These are phyloP conservation scores for Theocolax elegans DNA, from an alignment of 1,140 invertebrate species.

Conservation along the genomic window DNA sequence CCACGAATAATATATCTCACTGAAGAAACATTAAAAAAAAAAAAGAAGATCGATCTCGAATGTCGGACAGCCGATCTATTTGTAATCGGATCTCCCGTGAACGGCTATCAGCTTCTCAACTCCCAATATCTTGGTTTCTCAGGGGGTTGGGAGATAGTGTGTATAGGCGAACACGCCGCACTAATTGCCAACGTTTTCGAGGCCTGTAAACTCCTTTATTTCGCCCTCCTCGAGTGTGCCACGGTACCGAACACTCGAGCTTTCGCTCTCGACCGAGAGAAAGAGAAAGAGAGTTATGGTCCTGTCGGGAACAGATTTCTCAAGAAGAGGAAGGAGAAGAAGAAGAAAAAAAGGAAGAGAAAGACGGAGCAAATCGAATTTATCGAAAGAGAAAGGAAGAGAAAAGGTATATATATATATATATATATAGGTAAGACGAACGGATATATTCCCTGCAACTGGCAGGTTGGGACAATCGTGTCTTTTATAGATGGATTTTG, in stretches of 20 bases:
- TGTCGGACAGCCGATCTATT: too few relatives aligned
- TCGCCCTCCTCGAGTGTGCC: conserved; percentile 16
- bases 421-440: conserved; percentile 41
- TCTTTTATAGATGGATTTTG: background rate
- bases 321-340: background rate
- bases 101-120: too few relatives aligned
- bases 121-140: too few relatives aligned
- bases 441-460: conserved; percentile 45
- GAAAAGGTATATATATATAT: conserved; percentile 24
- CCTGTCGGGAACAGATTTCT: conserved; percentile 50
- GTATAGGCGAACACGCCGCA: conserved; percentile 12
- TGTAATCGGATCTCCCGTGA: too few relatives aligned
- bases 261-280: conserved; percentile 1
- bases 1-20: too few relatives aligned
- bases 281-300: conserved; percentile 42
- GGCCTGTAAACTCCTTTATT: conserved; percentile 40
- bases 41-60: too few relatives aligned
- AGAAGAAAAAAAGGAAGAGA: background rate
- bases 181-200: conserved; percentile 46
- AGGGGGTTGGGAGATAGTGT: background rate
- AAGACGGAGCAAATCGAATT: conserved; percentile 21
- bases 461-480: conserved; percentile 40
- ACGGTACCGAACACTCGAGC: background rate
- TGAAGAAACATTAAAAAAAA: too few relatives aligned
- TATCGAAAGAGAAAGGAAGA: conserved; percentile 29